These are phyloP conservation scores for Chionodraco myersi DNA, from an alignment of 2,113 vertebrate genomes.

Conservation along the genomic window DNA sequence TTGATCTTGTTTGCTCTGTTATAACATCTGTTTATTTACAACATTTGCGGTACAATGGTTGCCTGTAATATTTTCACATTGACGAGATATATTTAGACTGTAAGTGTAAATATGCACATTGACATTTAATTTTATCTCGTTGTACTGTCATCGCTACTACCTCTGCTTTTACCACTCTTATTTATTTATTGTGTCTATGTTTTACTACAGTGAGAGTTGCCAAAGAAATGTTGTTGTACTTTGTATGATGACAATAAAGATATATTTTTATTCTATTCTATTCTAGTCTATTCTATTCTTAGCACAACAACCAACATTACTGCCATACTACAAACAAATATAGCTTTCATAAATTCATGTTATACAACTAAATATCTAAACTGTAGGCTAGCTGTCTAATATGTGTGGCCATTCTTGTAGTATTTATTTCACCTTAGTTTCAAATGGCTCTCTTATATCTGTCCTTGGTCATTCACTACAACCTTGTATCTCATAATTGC, in stretches of 20 bases:
- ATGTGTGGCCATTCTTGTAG: neutral
- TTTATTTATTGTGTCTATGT: too few relatives aligned
- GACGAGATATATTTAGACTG: neutral
- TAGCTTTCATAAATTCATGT: neutral
- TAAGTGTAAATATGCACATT: too few relatives aligned
- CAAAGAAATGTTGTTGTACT: too few relatives aligned
- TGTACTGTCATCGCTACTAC: too few relatives aligned
- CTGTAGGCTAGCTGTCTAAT: neutral
- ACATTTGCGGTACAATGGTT: slow-evolving; percentile 9
- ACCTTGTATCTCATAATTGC: slow-evolving; percentile 50
- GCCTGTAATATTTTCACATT: neutral
- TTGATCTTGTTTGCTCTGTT: slow-evolving; percentile 6
- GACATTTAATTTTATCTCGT: too few relatives aligned
- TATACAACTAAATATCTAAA: neutral
- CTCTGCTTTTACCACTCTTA: too few relatives aligned
- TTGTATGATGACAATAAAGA: too few relatives aligned
- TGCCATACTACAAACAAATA: too few relatives aligned
- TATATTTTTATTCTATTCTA: too few relatives aligned
- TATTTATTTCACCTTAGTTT: slow-evolving; percentile 10
- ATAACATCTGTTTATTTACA: slow-evolving; percentile 3
- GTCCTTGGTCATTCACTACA: slow-evolving; percentile 44
- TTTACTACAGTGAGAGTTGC: too few relatives aligned
- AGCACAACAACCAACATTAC: neutral
- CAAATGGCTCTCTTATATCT: slow-evolving; percentile 2
- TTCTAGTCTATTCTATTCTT: neutral